phyloP scores from a whole-genome alignment of 2,797 vertebrate species.

The Morus bassanus region DNA sequence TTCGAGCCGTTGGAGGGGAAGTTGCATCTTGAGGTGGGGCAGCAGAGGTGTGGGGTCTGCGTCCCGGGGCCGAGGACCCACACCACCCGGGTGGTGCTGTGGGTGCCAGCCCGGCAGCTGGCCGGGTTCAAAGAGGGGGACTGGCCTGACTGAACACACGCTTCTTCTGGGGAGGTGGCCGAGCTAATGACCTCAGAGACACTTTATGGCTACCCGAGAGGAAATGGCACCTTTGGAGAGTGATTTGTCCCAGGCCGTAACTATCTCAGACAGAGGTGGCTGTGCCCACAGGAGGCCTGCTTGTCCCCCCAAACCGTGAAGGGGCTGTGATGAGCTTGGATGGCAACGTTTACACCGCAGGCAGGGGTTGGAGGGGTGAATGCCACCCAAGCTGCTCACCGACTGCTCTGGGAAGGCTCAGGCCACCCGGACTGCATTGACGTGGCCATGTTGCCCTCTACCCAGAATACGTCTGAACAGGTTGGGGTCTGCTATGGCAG shows the following conservation, averaged over 20 bases:
- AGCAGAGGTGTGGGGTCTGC: neutral
- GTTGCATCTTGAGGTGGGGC: accelerated
- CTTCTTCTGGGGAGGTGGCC: neutral
- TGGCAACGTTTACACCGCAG: accelerated
- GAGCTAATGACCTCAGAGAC: neutral
- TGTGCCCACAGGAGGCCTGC: neutral
- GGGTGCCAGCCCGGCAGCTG: accelerated
- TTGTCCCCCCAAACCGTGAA: neutral
- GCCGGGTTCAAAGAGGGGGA: neutral
- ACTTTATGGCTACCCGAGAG: neutral
- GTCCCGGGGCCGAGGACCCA: accelerated
- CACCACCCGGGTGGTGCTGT: accelerated
- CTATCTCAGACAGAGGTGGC: neutral
- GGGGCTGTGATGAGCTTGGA: neutral
- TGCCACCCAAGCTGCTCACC: neutral
- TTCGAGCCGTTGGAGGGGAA: neutral
- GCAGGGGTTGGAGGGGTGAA: neutral
- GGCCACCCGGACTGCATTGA: neutral
- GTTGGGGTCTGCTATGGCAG: neutral
- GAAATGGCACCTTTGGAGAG: neutral
- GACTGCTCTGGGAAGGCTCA: neutral
- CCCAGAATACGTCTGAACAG: neutral
- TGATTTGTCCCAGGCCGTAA: accelerated
- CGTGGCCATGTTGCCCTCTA: neutral
- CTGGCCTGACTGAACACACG: neutral